Base-by-base conservation (phyloP, 2,888 invertebrate species). In the Cryptus armator region DNA sequence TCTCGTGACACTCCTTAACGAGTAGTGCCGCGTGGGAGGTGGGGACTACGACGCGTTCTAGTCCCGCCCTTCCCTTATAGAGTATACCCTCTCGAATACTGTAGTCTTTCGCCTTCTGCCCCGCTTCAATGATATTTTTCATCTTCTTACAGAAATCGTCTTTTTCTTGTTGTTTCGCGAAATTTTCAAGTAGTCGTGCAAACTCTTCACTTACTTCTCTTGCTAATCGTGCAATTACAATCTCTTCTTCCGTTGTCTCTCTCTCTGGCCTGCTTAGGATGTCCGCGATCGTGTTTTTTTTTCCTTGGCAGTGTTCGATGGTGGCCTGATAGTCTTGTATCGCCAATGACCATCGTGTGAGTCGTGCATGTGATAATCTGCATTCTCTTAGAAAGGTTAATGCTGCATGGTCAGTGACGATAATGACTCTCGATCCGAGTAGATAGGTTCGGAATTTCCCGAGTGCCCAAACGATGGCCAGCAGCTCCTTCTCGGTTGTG, bases 381-480 rank as follows among this genome's bases (percentile, higher is more conserved):
- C 84, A 81, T 7, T 37, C 68, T 1, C 29, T 14, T 0, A 84
- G 16, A 56, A 84, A 84, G 6, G 66, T 76, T 16, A 81, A 16
- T 9, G 84, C 84, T 14, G 64, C 68, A n/a, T 84, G 84, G 14
- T 85, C 81, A 10, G 85, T 85, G 3, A 67, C 24, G 0, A 82
- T 48, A n/a, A 16, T 68, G 0, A 82, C 32, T 10, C 44, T 44
- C 0, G 75, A 16, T 6, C 82, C 85, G 1, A 79, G 51, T 1
- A 82, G 10, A 24, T 64, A 85, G 0, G 74, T 81, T 6, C 79
- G 6, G 10, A 78, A 79, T 29, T 85, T 85, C 1, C 9, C 6
- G n/a, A 84, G 32, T 9, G 78, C 74, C 62, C 51, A 67, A 0
- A 81, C 64, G 2, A 85, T 79, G 2, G 78, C 78, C 2, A 81